These are phyloP conservation scores for Pholis gunnellus DNA, from an alignment of 2,113 vertebrate genomes.

Conservation along the genomic window DNA sequence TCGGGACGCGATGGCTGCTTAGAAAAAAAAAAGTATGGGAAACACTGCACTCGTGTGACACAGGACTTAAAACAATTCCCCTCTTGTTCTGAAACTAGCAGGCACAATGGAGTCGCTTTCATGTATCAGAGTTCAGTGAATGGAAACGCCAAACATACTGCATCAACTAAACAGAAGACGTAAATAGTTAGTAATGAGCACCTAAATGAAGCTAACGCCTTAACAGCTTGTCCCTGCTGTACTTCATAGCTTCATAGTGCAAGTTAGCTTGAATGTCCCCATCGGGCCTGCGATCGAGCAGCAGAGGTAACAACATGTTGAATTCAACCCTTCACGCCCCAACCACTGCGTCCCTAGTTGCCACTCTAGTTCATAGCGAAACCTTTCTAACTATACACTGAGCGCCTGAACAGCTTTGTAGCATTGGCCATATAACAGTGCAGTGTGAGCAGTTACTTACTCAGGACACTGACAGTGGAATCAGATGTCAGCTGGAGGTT, in stretches of 20 bases:
- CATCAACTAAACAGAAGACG: neutral
- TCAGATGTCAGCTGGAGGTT: conserved; percentile 94
- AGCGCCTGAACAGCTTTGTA: neutral
- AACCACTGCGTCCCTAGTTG: neutral
- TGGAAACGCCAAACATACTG: neutral
- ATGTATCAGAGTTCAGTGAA: neutral
- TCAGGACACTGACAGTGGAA: conserved; percentile 93
- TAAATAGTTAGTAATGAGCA: neutral
- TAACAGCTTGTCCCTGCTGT: neutral
- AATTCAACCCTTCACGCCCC: neutral
- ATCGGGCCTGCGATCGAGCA: neutral
- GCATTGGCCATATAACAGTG: neutral
- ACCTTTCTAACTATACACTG: neutral
- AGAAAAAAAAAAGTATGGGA: too few relatives aligned
- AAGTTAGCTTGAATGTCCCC: neutral
- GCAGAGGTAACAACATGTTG: neutral
- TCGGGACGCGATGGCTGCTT: too few relatives aligned
- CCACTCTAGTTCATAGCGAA: neutral
- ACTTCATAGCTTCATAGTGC: neutral
- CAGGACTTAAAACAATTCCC: too few relatives aligned
- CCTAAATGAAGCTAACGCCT: neutral
- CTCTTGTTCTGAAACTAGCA: neutral
- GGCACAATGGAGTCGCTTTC: neutral
- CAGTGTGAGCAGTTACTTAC: conserved; percentile 82
- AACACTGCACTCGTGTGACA: too few relatives aligned